These are phyloP conservation scores for Pristionchus fissidentatus DNA, from an alignment of 2,888 invertebrate species.

Conservation along the genomic window DNA sequence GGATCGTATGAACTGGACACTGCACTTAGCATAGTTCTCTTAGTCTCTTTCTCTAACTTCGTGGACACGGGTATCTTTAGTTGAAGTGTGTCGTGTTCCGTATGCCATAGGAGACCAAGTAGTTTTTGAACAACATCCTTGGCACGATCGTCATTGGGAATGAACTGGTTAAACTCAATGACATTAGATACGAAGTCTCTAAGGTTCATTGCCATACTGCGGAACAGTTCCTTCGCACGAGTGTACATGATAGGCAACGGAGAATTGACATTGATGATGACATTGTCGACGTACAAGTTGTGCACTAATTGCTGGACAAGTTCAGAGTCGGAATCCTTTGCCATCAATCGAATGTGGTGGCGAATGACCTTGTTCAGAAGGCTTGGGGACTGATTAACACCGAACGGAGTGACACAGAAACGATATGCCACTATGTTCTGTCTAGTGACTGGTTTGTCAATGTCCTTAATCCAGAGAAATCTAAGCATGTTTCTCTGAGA, in stretches of 20 bases:
- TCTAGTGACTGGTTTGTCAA: constrained; percentile 12
- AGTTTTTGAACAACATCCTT: background rate
- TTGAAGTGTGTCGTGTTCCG: background rate
- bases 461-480: constrained; percentile 60
- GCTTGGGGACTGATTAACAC: constrained; percentile 44
- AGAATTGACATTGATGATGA: too few species aligned
- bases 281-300: too few species aligned
- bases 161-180: background rate
- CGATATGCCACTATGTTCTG: constrained; percentile 54
- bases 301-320: too few species aligned
- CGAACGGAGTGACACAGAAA: constrained; percentile 59
- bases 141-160: background rate
- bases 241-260: too few species aligned
- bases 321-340: too few species aligned
- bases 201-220: background rate
- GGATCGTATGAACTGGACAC: background rate
- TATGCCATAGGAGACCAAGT: background rate
- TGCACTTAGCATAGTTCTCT: background rate
- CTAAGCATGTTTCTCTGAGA: constrained; percentile 54
- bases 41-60: background rate
- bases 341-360: too few species aligned
- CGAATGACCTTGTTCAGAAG: too few species aligned
- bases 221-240: background rate
- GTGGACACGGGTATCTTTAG: background rate
- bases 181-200: background rate